These are phyloP conservation scores for Eupithecia tripunctaria DNA, from an alignment of 2,888 invertebrate species.

Conservation along the genomic window DNA sequence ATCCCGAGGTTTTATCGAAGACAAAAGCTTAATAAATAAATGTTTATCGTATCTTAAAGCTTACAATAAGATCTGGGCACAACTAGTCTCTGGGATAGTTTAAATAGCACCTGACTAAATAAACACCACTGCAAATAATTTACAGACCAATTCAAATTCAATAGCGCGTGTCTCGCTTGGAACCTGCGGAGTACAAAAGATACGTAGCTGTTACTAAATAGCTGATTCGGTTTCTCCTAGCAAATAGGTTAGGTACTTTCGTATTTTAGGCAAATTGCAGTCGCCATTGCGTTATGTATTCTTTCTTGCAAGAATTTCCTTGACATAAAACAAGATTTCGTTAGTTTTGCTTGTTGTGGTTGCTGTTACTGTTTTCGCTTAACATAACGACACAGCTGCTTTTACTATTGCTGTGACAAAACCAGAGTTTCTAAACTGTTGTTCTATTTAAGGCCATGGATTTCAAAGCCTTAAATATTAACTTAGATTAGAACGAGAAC, in stretches of 20 bases:
- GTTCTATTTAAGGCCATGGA: not conserved
- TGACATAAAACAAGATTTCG: too few species aligned
- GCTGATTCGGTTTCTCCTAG: not conserved
- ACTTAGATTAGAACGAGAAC: too few species aligned
- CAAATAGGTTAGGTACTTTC: not conserved
- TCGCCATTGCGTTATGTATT: too few species aligned
- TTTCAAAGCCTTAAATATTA: too few species aligned
- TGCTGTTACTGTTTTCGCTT: too few species aligned
- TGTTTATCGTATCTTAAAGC: not conserved
- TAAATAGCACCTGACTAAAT: constrained; percentile 27
- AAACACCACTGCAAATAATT: constrained; percentile 29
- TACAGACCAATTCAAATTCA: constrained; percentile 31
- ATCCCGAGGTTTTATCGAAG: not conserved
- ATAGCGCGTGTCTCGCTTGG: constrained; percentile 22
- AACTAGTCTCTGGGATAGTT: constrained; percentile 13
- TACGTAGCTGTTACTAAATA: constrained; percentile 1
- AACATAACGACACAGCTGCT: not conserved
- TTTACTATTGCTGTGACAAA: not conserved
- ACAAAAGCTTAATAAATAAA: not conserved
- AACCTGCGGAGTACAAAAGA: constrained; percentile 17
- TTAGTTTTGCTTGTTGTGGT: too few species aligned
- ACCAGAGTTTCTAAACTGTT: not conserved
- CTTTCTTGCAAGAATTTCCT: too few species aligned
- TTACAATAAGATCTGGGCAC: not conserved
- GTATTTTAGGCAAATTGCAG: too few species aligned